These are phyloP conservation scores for Pimpla rufipes DNA, from an alignment of 2,888 invertebrate genomes.

Conservation along the genomic window DNA sequence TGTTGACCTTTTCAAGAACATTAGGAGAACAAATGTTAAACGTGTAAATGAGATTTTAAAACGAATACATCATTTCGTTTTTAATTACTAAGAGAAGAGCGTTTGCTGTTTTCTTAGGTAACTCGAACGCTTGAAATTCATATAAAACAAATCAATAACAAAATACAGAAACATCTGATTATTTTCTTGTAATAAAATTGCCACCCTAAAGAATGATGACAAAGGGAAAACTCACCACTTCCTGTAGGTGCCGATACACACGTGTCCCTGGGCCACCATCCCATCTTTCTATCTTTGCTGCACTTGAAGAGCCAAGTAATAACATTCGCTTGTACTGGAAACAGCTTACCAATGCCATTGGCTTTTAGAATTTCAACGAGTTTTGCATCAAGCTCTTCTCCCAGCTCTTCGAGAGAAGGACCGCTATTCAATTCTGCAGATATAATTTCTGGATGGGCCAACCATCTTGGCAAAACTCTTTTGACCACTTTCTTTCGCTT, in stretches of 20 bases:
- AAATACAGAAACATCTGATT: constrained; percentile 9
- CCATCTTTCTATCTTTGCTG: constrained; percentile 87
- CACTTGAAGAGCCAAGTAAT: constrained; percentile 92
- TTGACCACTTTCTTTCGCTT: constrained; percentile 86
- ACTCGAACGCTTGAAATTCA: too few relatives aligned
- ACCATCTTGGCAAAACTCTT: constrained; percentile 94
- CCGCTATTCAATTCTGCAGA: constrained; percentile 89
- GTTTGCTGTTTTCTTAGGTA: too few relatives aligned
- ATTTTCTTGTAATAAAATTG: too few relatives aligned
- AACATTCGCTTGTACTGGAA: constrained; percentile 94
- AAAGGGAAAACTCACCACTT: constrained; percentile 88
- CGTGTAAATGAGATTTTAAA: background rate
- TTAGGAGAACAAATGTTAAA: too few relatives aligned
- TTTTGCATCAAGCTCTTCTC: constrained; percentile 88
- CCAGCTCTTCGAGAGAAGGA: constrained; percentile 85
- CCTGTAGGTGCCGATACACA: constrained; percentile 99
- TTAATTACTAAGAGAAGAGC: too few relatives aligned
- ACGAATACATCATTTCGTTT: too few relatives aligned
- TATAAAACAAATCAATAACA: background rate
- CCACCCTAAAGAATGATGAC: too few relatives aligned
- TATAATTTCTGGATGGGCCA: constrained; percentile 92
- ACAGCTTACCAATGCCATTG: constrained; percentile 92
- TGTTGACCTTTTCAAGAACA: too few relatives aligned
- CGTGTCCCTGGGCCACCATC: constrained; percentile 93
- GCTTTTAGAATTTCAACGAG: constrained; percentile 88